These are phyloP conservation scores for Cyclina sinensis DNA, from an alignment of 1,140 invertebrate genomes.

Conservation along the genomic window DNA sequence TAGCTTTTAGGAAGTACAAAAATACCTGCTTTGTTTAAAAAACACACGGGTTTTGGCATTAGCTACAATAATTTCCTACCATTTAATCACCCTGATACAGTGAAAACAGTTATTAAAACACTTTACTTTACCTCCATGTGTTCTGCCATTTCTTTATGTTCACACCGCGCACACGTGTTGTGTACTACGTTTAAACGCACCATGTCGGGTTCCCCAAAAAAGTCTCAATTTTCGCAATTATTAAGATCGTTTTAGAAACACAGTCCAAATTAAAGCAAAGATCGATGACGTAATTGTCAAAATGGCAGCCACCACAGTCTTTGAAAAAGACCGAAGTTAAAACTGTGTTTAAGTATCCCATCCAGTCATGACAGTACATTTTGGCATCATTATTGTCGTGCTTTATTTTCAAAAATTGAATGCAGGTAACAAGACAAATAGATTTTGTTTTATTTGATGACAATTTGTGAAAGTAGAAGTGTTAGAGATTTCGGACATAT, in stretches of 20 bases:
- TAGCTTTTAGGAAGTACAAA: too few relatives aligned
- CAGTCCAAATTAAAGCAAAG: slow-evolving; percentile 22
- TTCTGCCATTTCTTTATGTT: slow-evolving; percentile 75
- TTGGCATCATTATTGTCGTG: background rate
- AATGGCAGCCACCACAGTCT: slow-evolving; percentile 36
- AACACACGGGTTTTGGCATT: too few relatives aligned
- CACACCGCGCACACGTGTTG: slow-evolving; percentile 72
- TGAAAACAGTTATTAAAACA: too few relatives aligned
- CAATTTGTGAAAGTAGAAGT: too few relatives aligned
- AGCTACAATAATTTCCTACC: too few relatives aligned
- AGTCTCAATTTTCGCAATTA: background rate
- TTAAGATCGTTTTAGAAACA: background rate
- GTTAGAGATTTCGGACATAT: too few relatives aligned
- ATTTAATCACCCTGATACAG: too few relatives aligned
- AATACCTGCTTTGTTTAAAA: too few relatives aligned
- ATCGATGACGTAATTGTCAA: slow-evolving; percentile 52
- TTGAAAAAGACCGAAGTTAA: background rate
- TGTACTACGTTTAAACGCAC: slow-evolving; percentile 67
- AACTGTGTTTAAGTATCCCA: background rate
- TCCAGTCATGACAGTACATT: background rate
- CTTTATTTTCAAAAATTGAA: background rate
- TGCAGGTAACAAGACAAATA: background rate
- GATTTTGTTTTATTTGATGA: too few relatives aligned
- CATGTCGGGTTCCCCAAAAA: background rate
- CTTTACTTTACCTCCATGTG: slow-evolving; percentile 73